A percentile compares a stretch with the other conserved stretches of the same genome.
These are phyloP conservation scores for Sebastes paucispinis DNA, from an alignment of 2,797 vertebrate species.

Conservation along the genomic window DNA sequence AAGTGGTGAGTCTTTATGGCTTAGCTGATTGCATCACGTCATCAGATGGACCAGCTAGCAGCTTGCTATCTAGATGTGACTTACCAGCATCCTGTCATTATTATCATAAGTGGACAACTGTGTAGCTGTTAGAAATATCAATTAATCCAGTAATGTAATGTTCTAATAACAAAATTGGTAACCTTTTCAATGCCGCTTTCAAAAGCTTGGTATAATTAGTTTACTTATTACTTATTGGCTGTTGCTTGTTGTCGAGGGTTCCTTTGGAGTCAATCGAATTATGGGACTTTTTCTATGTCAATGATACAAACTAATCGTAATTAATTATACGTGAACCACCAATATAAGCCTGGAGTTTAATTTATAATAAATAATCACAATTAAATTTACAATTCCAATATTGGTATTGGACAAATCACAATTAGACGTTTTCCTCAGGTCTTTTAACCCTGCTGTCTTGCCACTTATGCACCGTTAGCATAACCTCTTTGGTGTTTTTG, in stretches of 20 bases:
- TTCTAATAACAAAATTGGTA: neutral
- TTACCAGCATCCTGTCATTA: neutral
- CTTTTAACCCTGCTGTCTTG: neutral
- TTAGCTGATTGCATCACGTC: neutral
- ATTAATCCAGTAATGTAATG: neutral
- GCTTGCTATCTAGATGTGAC: neutral
- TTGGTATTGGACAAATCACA: neutral
- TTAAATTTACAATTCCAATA: neutral
- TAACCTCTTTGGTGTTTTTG: neutral
- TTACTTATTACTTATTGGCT: neutral
- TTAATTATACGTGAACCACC: neutral
- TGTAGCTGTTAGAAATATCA: neutral
- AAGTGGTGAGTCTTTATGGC: neutral
- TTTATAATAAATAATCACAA: neutral
- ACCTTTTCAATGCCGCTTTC: neutral
- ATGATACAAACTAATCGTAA: neutral
- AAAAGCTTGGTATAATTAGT: neutral
- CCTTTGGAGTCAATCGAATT: neutral
- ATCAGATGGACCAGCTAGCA: neutral
- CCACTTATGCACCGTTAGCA: neutral
- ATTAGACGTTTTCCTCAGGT: neutral
- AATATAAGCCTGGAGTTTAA: neutral
- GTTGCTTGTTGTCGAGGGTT: neutral
- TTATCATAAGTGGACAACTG: neutral
- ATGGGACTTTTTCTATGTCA: neutral